phyloP scores from a whole-genome alignment of 2,113 vertebrate species.

The Bujurquina vittata region DNA sequence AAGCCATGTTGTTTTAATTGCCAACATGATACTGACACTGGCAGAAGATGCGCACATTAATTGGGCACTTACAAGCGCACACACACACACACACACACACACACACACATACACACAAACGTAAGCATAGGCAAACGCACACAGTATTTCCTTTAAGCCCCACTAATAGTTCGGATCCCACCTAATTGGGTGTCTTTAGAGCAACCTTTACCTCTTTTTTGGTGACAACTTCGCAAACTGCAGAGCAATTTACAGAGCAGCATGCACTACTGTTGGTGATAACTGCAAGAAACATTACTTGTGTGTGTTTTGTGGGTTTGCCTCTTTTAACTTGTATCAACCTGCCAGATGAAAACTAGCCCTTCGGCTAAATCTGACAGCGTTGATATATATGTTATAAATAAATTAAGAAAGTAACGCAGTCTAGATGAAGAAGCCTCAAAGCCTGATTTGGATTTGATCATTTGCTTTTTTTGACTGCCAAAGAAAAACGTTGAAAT shows the following conservation, averaged over 20 bases:
- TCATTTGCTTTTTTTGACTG: not conserved
- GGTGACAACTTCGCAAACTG: conserved; percentile 5
- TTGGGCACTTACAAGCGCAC: conserved; percentile 31
- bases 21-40: conserved; percentile 27
- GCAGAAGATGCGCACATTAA: conserved; percentile 35
- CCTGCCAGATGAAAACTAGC: not conserved
- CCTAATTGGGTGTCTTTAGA: conserved; percentile 13
- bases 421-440: not conserved
- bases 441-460: not conserved
- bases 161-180: not conserved
- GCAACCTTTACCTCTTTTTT: conserved; percentile 10
- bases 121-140: conserved; percentile 8
- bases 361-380: not conserved
- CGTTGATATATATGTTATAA: conserved; percentile 7
- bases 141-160: conserved; percentile 1
- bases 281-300: conserved; percentile 3
- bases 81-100: not conserved
- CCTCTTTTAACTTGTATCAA: not conserved
- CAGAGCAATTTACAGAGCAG: not conserved
- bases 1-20: conserved; percentile 45
- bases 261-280: not conserved
- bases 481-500: conserved; percentile 5
- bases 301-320: not conserved
- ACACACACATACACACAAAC: not conserved
- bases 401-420: not conserved